Conservation (phyloP, 2,888 invertebrate genomes). For the Petrolisthes manimaculis region DNA sequence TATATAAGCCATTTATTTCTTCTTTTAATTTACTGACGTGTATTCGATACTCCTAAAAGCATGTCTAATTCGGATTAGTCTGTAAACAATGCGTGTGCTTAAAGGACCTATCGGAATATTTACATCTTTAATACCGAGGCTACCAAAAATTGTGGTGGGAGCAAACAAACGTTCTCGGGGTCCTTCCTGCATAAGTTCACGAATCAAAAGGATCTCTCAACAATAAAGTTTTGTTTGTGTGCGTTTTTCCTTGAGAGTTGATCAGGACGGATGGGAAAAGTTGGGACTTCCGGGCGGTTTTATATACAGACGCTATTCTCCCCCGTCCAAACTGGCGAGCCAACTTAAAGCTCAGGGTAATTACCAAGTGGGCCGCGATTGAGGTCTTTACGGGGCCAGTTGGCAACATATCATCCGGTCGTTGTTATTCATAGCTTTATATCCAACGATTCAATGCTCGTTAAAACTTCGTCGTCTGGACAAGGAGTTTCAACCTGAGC, state of each 20-base stretch:
- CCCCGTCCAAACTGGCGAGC: not conserved
- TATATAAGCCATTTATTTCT: no score
- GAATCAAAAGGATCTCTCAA: conserved; percentile 36
- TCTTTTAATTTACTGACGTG: no score
- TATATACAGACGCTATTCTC: not conserved
- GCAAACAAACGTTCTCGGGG: conserved; percentile 11
- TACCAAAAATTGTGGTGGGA: conserved; percentile 12
- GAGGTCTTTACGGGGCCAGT: conserved; percentile 30
- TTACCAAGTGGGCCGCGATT: conserved; percentile 28
- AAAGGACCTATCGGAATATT: not conserved
- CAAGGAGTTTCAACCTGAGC: no score
- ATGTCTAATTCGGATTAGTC: no score
- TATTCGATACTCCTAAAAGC: no score
- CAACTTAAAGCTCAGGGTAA: conserved; percentile 33
- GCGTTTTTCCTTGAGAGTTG: conserved; percentile 46
- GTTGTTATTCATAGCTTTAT: conserved; percentile 43
- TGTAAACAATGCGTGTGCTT: not conserved
- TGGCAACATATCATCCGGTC: conserved; percentile 26
- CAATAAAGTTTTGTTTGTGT: conserved; percentile 45
- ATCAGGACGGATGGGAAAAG: conserved; percentile 52
- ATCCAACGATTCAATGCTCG: conserved; percentile 10
- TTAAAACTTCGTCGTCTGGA: conserved; percentile 22
- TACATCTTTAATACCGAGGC: conserved; percentile 5
- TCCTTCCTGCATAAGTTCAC: conserved; percentile 30
- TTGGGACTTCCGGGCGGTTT: conserved; percentile 13